Base-by-base conservation (phyloP, 2,797 vertebrate species). In the Bradypodion ventrale region DNA sequence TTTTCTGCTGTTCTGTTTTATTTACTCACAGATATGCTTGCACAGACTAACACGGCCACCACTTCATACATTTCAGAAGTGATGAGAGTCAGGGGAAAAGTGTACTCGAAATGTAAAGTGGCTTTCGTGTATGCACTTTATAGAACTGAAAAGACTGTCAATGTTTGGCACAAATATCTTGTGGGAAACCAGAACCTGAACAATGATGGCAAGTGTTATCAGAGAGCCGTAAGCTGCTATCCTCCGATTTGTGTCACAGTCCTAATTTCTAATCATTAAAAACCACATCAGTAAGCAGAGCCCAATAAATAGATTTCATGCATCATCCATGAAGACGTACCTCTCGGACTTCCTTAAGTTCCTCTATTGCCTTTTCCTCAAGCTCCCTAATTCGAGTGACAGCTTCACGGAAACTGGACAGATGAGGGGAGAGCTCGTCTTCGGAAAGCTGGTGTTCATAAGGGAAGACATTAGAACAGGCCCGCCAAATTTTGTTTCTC, bases 291-390 rank as follows among this genome's bases (percentile, higher is more conserved):
- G 52, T 29, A 69, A 75, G 70, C 49, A 23, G 35, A 74, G 29
- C 3, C 49, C 16, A 68, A 27, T 25, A 85, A 37, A 70, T 13
- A 83, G 37, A 68, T 78, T 77, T 81, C 25, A 25, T 44, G 65
- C 10, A 29, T 35, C n/a, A 84, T 42, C 73, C 40, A 69, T 59
- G 80, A 85, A 52, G 32, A 75, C 90, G 0, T 88, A 96, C 96
- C 95, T 96, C 95, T 88, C 85, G 92, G 73, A 96, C 87, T 85
- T 96, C 98, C 94, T 92, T 96, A 13, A 98, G 93, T 77, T 98
- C 96, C 32, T 95, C 96, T 84, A 96, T 91, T 77, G 96, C 94
- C 15, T 95, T 97, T 75, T 98, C 97, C 80, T 98, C 97, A 86
- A 96, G 46, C 76, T 98, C 97, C 3, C 92, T 89, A 60, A 98